Conservation (phyloP, 1,140 invertebrate genomes). For the Lineus longissimus region DNA sequence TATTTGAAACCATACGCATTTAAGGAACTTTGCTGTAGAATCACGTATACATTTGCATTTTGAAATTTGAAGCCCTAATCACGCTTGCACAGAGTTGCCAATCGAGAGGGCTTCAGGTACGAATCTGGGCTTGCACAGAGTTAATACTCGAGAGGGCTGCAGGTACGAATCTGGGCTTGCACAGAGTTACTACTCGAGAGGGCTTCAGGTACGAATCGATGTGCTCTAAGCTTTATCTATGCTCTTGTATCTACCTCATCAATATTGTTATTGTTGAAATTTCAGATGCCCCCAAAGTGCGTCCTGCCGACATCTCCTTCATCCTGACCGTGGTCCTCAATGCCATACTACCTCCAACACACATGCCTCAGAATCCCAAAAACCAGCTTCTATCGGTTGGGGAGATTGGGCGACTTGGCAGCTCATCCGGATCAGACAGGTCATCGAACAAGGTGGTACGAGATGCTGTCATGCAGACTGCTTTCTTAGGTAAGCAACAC, state of each 20-base stretch:
- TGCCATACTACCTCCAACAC: slow-evolving; percentile 70
- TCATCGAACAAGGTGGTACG: slow-evolving; percentile 19
- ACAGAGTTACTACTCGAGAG: too few species aligned
- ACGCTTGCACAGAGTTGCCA: too few species aligned
- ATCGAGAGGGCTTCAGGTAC: too few species aligned
- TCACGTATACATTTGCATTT: too few species aligned
- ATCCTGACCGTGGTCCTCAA: slow-evolving; percentile 84
- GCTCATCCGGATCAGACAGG: slow-evolving; percentile 32
- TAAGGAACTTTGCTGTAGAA: too few species aligned
- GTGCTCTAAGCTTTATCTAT: too few species aligned
- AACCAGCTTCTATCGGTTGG: slow-evolving; percentile 34
- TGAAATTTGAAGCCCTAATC: too few species aligned
- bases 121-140: too few species aligned
- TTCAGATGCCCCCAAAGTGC: slow-evolving; percentile 81
- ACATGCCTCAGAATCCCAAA: slow-evolving; percentile 21
- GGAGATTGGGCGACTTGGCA: slow-evolving; percentile 36
- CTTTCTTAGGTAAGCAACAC: slow-evolving; percentile 69
- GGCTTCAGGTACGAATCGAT: too few species aligned
- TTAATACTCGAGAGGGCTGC: too few species aligned
- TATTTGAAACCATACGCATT: slow-evolving; percentile 16
- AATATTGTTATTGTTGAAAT: background rate
- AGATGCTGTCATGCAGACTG: slow-evolving; percentile 63
- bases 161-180: too few species aligned
- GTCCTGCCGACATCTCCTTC: slow-evolving; percentile 85
- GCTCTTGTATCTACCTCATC: too few species aligned